Percentiles rank a stretch among this genome's conserved stretches.
Evolutionary conservation across 2,888 invertebrate species (phyloP).

Genomic region (Leptinotarsa peninsularis): DNA sequence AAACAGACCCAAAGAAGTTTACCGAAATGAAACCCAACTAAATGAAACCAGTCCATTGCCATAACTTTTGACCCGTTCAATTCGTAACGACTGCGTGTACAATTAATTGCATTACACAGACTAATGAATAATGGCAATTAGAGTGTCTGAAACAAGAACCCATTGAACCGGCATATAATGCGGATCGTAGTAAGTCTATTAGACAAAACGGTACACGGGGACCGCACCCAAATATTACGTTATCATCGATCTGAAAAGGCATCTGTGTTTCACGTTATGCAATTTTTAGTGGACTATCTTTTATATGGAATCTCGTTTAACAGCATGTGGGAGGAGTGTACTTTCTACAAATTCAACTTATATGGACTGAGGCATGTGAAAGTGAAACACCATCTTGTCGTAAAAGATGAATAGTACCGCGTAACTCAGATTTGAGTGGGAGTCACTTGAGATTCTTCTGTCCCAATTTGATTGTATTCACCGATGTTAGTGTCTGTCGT

Average conservation of each 20-base stretch:
- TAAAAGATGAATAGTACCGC: slow-evolving; percentile 28
- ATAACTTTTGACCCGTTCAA: neutral
- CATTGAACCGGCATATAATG: slow-evolving; percentile 13
- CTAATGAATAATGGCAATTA: slow-evolving; percentile 1
- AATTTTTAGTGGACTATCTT: slow-evolving; percentile 36
- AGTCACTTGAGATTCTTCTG: neutral
- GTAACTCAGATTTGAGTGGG: slow-evolving; percentile 4
- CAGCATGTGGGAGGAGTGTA: slow-evolving; percentile 43
- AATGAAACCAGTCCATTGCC: neutral
- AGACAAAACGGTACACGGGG: slow-evolving; percentile 35
- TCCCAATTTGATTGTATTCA: neutral
- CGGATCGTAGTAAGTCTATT: slow-evolving; percentile 19
- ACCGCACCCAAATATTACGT: slow-evolving; percentile 42
- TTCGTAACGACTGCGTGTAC: neutral
- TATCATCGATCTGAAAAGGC: slow-evolving; percentile 32
- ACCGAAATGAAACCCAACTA: neutral
- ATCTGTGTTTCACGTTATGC: slow-evolving; percentile 36
- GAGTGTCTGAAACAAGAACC: slow-evolving; percentile 7
- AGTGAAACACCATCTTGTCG: slow-evolving; percentile 44
- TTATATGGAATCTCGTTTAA: slow-evolving; percentile 27
- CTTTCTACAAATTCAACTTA: slow-evolving; percentile 45
- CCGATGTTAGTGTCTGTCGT: too few relatives aligned
- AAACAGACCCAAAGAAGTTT: neutral
- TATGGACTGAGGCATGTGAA: slow-evolving; percentile 42
- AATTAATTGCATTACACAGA: neutral